Conservation (phyloP, 2,797 vertebrate species). For the Argyrosomus regius region DNA sequence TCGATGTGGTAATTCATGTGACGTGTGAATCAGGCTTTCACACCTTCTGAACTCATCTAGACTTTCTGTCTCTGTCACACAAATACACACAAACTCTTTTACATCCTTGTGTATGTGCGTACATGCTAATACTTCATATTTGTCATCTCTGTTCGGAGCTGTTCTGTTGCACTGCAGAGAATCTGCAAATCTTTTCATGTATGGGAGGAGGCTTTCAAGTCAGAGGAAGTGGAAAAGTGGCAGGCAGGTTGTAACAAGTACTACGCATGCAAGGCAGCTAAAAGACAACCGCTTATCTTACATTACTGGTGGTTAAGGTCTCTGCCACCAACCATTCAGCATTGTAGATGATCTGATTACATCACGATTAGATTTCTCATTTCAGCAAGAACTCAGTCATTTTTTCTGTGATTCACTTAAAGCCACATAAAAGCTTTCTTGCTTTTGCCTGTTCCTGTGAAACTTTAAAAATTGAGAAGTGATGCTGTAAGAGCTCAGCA, state of each 20-base stretch:
- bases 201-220: background rate
- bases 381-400: no score
- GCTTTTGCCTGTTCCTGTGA: background rate
- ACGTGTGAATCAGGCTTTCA: background rate
- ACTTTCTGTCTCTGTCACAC: constrained; percentile 40
- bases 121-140: background rate
- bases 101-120: background rate
- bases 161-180: background rate
- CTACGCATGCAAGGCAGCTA: background rate
- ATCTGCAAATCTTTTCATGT: background rate
- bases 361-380: no score
- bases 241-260: background rate
- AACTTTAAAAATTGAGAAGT: background rate
- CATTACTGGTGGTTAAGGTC: background rate
- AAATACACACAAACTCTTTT: no score
- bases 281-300: background rate
- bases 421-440: background rate
- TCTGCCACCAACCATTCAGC: background rate
- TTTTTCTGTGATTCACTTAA: background rate
- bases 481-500: background rate
- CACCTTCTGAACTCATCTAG: background rate
- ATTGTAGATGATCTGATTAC: background rate
- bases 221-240: constrained; percentile 4
- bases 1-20: background rate
- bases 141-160: background rate